A percentile compares a stretch with the other conserved stretches of the same genome.
Evolutionary conservation across 64 coral and sea anemone genomes (phyloP).

Genomic region (Trachythela sp.): DNA sequence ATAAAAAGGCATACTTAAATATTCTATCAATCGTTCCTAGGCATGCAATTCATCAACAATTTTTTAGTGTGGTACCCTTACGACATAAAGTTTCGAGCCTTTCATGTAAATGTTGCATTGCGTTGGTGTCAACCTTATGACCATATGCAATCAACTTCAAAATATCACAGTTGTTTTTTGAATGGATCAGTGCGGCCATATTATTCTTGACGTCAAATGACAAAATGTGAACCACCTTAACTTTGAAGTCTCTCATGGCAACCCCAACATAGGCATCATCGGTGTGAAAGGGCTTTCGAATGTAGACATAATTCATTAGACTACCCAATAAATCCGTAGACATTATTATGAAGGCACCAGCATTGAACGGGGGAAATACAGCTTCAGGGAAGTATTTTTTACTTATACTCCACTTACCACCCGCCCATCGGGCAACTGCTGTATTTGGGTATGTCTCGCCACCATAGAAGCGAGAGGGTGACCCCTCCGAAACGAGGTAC

Average conservation of each 20-base stretch:
- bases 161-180: neutral
- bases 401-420: neutral
- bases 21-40: too few relatives aligned
- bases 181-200: neutral
- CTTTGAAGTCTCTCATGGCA: too few relatives aligned
- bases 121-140: neutral
- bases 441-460: neutral
- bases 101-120: neutral
- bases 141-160: neutral
- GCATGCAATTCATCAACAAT: too few relatives aligned
- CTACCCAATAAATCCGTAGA: neutral
- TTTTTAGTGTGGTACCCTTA: neutral
- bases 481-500: neutral
- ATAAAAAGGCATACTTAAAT: too few relatives aligned
- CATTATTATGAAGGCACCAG: constrained; percentile 17
- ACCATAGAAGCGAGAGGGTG: neutral
- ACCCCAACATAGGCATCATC: too few relatives aligned
- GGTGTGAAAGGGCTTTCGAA: neutral
- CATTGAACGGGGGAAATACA: constrained; percentile 9
- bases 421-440: neutral
- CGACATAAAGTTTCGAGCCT: neutral
- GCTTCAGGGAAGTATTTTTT: neutral
- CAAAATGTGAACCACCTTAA: neutral
- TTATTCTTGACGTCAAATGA: neutral
- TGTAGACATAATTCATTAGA: neutral